Base-by-base conservation (phyloP, 1,140 invertebrate species). In the Zophobas morio region DNA sequence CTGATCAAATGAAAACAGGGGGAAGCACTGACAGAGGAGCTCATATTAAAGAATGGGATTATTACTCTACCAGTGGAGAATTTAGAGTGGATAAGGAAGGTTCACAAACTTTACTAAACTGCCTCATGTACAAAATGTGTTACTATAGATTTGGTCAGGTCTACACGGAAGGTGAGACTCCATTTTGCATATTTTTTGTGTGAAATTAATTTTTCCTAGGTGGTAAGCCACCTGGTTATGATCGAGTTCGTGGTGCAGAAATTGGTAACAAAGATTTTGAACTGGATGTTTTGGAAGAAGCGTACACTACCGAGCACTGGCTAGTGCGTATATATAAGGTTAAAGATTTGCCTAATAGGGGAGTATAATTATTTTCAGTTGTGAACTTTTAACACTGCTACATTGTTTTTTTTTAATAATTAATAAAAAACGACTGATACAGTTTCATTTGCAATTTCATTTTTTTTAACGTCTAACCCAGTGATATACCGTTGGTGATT, bases 221-320 rank as follows among this genome's bases (percentile, higher is more conserved):
- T 91, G 93, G 93, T 36, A 95, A 95, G 83, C 95, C 96, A 46
- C 93, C 95, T 2, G 96, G 96, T 8, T 98, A 96, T 86, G 96
- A 98, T 87, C 90, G 96, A 79, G 96, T 98, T 0, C 89, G 96
- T 40, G 94, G 94, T 76, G 95, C 96, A 53, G 96, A 98, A 88
- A 98, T 98, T 81, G 96, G 96, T 70, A 96, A 97, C 86, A 98
- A 98, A 87, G 95, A 98, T 85, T 98, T 98, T 87, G 96, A 98
- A 86, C 87, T 98, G 47, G 95, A 97, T 83, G 95, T 96, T 0
- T 86, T 98, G 1, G 96, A 98, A 87, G 96, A 98, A 88, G 96
- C 96, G 0, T 98, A 98, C 85, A 98, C 96, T 1, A 96, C 96
- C 0, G 96, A 98, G 85, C 96, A 98, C 87, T 98, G 96, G 96